phyloP scores from a whole-genome alignment of 1,140 invertebrate genomes.

The Theocolax elegans region DNA sequence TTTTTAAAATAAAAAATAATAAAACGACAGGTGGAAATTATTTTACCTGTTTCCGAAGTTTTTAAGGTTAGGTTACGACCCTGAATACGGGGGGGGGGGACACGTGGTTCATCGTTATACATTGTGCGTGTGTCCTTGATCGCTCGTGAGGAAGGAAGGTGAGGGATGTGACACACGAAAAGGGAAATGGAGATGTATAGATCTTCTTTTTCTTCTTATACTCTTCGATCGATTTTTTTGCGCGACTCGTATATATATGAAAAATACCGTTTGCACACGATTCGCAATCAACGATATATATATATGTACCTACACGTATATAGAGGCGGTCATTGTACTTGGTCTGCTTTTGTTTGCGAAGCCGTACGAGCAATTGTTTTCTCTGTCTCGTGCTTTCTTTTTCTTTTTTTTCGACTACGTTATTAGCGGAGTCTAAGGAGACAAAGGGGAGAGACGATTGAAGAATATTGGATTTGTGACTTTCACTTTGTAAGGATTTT shows the following conservation, averaged over 20 bases:
- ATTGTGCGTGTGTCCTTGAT: slow-evolving; percentile 39
- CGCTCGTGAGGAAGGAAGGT: background rate
- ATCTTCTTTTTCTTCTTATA: no score
- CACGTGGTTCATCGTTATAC: no score
- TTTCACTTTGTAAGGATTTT: no score
- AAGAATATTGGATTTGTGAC: no score
- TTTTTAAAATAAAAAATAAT: no score
- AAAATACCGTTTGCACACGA: slow-evolving; percentile 18
- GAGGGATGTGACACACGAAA: background rate
- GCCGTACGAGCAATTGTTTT: slow-evolving; percentile 8
- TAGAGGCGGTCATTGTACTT: background rate
- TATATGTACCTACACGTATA: no score
- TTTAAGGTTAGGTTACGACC: no score
- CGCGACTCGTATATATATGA: background rate
- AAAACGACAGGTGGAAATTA: no score
- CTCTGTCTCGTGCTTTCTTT: background rate
- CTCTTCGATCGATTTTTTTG: background rate
- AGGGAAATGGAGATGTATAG: slow-evolving; percentile 1
- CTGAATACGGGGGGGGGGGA: no score
- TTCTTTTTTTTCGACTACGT: background rate
- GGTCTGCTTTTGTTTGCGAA: slow-evolving; percentile 1
- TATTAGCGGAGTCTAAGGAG: background rate
- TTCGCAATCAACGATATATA: slow-evolving; percentile 6
- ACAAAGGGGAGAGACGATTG: background rate
- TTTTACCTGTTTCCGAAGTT: no score